A percentile compares a stretch with the other conserved stretches of the same genome.
Conservation (phyloP, 2,113 vertebrate species). For the Nematolebias whitei region DNA sequence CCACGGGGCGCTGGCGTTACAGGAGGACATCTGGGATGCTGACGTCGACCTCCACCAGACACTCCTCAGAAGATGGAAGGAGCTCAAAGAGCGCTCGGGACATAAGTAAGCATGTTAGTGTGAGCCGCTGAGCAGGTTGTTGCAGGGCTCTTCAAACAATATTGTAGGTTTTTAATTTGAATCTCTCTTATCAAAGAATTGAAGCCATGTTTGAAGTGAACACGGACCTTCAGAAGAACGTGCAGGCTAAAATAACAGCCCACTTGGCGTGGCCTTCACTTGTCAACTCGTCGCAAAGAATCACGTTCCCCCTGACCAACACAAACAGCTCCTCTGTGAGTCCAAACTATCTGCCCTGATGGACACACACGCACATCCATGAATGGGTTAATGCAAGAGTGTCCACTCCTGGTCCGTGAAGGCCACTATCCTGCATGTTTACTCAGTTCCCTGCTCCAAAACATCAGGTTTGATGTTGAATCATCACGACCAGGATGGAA, state of each 20-base stretch:
- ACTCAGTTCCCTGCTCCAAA: too few species aligned
- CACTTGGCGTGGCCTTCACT: slow-evolving; percentile 93
- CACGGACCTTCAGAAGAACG: slow-evolving; percentile 95
- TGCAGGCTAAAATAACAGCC: slow-evolving; percentile 87
- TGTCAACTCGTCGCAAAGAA: slow-evolving; percentile 83
- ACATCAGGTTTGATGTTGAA: too few species aligned
- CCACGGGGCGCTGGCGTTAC: slow-evolving; percentile 83
- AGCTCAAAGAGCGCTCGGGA: slow-evolving; percentile 85
- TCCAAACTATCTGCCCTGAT: slow-evolving; percentile 50
- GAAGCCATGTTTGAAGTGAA: slow-evolving; percentile 93
- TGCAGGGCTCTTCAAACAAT: too few species aligned
- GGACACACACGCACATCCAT: background rate
- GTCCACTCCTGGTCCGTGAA: too few species aligned
- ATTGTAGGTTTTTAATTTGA: too few species aligned
- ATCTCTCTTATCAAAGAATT: slow-evolving; percentile 78
- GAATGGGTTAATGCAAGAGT: background rate
- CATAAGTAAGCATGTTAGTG: slow-evolving; percentile 79
- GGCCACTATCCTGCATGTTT: background rate
- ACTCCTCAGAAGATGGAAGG: slow-evolving; percentile 89
- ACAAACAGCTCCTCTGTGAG: slow-evolving; percentile 96
- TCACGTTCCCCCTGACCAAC: slow-evolving; percentile 93
- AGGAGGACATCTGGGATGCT: slow-evolving; percentile 91
- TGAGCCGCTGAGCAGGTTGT: background rate
- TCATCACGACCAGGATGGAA: too few species aligned
- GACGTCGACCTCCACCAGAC: slow-evolving; percentile 93